Conservation (phyloP, 2,888 invertebrate species). For the Gymnocheta viridis region DNA sequence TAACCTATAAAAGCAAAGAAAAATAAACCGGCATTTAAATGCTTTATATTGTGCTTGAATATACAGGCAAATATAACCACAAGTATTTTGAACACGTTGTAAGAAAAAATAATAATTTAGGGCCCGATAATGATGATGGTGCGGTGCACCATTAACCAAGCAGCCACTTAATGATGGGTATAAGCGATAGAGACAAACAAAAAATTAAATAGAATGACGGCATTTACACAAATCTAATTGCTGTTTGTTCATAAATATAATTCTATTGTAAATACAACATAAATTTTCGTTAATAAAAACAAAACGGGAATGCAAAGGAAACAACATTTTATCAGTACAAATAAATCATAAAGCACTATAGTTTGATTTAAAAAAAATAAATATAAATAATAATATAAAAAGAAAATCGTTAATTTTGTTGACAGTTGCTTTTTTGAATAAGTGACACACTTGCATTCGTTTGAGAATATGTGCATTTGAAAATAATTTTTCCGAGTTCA, state of each 20-base stretch:
- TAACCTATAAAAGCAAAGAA: slow-evolving; percentile 4
- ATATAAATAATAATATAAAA: not conserved
- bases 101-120: not conserved
- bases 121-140: slow-evolving; percentile 6
- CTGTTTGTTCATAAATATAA: slow-evolving; percentile 38
- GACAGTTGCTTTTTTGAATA: not conserved
- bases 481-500: not conserved
- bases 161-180: not conserved
- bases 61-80: not conserved
- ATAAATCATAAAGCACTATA: slow-evolving; percentile 38
- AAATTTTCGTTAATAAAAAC: not conserved
- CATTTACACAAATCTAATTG: slow-evolving; percentile 35
- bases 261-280: not conserved
- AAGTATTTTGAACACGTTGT: not conserved
- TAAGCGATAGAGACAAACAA: not conserved
- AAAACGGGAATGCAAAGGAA: not conserved
- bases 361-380: slow-evolving; percentile 2
- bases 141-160: slow-evolving; percentile 1
- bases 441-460: not conserved
- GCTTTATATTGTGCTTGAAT: slow-evolving; percentile 1
- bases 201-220: not conserved
- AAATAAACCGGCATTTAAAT: slow-evolving; percentile 2
- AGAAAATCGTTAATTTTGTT: not conserved
- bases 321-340: slow-evolving; percentile 36
- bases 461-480: not conserved